Base-by-base conservation (phyloP, 2,888 invertebrate genomes). In the Dicycla oo region DNA sequence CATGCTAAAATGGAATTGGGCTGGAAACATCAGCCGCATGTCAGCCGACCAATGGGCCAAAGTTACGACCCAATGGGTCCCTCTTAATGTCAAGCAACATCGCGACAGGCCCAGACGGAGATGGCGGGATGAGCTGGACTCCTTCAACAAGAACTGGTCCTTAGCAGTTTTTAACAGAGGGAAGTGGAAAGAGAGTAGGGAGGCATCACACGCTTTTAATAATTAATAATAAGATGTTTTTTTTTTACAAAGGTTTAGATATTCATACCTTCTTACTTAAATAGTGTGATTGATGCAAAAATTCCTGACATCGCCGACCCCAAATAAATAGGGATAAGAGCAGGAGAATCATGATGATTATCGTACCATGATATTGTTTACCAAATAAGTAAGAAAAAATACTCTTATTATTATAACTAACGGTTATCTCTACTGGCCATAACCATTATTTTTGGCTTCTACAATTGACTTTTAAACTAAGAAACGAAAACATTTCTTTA, bases 381-480 rank as follows among this genome's bases (percentile, higher is more conserved):
- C 45, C 5, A 40, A 75, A 68, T 60, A 75, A 13, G 38, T 58
- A 38, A 13, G 10, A 68, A 58, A 43, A 47, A 68, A 68, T 26
- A 68, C 40, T 53, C 38, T 62, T 23, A 61, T 43, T 40, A 60
- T 43, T 40, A 60, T 49, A 58, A 56, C 68, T 73, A 72, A 70
- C 30, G 34, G 43, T 65, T 62, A 65, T 23, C 8, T 56, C 43
- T 34, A 77, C 57, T 64, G 74, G 69, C 64, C 60, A 47, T 63
- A 11, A 30, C 51, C 57, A 57, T n/a, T 10, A n/a, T 47, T 45
- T 68, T 66, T 77, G 40, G 45, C 69, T 53, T 62, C 40, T 40
- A 74, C 23, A 75, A 75, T 80, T 73, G 73, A 74, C 78, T 45
- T 73, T 64, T 64, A 23, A 18, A 54, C 38, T 57, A 54, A 76